These are phyloP conservation scores for Cepaea hortensis DNA, from an alignment of 2,888 invertebrate genomes.

Conservation along the genomic window DNA sequence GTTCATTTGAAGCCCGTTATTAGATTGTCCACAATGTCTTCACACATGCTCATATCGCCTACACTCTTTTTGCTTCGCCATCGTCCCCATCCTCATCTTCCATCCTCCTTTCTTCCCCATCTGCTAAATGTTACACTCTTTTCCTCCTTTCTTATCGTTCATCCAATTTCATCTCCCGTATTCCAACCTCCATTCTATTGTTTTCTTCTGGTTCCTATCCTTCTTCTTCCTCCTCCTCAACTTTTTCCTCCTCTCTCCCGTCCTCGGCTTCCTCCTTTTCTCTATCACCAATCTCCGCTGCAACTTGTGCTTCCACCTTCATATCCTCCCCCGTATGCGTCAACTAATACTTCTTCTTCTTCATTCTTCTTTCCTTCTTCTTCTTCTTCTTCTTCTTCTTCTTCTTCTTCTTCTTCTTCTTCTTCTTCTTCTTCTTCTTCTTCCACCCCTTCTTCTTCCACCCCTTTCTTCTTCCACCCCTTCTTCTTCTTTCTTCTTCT, in stretches of 20 bases:
- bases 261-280: background rate
- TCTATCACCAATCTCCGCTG: background rate
- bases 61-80: no score
- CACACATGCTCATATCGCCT: no score
- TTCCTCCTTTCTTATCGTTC: background rate
- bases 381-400: no score
- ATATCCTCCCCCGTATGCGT: background rate
- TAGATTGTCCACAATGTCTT: no score
- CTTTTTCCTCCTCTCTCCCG: constrained; percentile 23
- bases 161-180: background rate
- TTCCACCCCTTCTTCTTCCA: no score
- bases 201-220: background rate
- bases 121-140: no score
- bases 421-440: background rate
- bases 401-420: background rate
- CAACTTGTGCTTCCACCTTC: background rate
- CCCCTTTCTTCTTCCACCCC: no score
- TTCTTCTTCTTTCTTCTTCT: background rate
- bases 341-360: background rate
- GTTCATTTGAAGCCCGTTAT: no score
- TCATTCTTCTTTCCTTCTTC: background rate
- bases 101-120: no score
- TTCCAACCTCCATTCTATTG: background rate
- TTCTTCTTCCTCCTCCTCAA: background rate
- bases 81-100: no score